A percentile compares a stretch with the other conserved stretches of the same genome.
phyloP scores from a whole-genome alignment of 1,140 invertebrate species.

The Drosophila obscura region DNA sequence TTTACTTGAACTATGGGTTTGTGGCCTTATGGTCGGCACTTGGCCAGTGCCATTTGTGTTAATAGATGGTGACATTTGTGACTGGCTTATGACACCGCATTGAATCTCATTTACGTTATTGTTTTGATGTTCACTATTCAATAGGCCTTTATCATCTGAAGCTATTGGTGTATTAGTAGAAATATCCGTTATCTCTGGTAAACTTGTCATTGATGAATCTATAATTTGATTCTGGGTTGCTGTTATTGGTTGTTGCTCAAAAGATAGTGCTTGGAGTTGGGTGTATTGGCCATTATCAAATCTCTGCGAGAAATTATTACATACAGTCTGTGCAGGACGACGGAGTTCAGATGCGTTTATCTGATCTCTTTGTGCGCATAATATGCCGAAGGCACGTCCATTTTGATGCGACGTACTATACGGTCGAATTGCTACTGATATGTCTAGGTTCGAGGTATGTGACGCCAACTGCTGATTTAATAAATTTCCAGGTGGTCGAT shows the following conservation, averaged over 20 bases:
- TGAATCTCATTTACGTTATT: constrained; percentile 86
- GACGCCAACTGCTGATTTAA: not conserved
- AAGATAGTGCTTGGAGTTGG: not conserved
- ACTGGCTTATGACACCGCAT: constrained; percentile 88
- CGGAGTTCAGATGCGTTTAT: not conserved
- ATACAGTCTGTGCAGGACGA: not conserved
- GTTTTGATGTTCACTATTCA: constrained; percentile 29
- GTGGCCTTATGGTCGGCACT: not conserved
- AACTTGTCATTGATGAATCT: constrained; percentile 77
- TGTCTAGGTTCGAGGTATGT: constrained; percentile 1
- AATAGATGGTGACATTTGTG: constrained; percentile 84
- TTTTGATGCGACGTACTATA: not conserved
- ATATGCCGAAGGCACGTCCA: not conserved
- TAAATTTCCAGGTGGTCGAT: not conserved
- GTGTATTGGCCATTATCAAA: not conserved
- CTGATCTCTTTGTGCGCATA: not conserved
- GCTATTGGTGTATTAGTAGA: constrained; percentile 39
- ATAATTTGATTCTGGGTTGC: constrained; percentile 49
- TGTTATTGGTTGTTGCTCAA: constrained; percentile 26
- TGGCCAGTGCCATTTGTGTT: constrained; percentile 27
- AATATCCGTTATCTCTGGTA: constrained; percentile 63
- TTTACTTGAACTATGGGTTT: constrained; percentile 1
- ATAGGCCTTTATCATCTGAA: constrained; percentile 44
- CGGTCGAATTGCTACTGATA: not conserved
- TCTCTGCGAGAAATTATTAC: not conserved